These are phyloP conservation scores for Seira ritae DNA, from an alignment of 2,888 invertebrate genomes.

Conservation along the genomic window DNA sequence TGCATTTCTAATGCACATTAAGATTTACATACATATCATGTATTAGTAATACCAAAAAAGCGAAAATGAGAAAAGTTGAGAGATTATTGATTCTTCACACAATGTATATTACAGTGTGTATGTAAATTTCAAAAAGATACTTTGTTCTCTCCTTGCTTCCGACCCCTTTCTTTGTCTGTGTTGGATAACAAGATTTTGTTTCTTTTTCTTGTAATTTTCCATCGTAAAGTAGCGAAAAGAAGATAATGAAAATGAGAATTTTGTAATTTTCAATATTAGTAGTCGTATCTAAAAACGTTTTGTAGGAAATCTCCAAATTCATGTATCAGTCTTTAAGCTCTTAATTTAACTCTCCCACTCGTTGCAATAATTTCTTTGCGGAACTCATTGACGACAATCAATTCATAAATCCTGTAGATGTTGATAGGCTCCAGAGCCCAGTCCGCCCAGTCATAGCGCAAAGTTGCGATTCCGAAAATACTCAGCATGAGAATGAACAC, in stretches of 20 bases:
- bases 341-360: conserved; percentile 65
- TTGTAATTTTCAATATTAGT: background rate
- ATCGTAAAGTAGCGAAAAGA: too few relatives aligned
- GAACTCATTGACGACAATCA: conserved; percentile 66
- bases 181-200: too few relatives aligned
- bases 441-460: conserved; percentile 66
- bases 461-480: conserved; percentile 62
- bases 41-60: too few relatives aligned
- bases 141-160: too few relatives aligned
- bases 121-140: too few relatives aligned
- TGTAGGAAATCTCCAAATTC: background rate
- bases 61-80: too few relatives aligned
- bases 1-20: too few relatives aligned
- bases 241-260: background rate
- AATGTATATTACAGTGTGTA: too few relatives aligned
- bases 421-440: conserved; percentile 66
- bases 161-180: too few relatives aligned
- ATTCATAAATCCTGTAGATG: conserved; percentile 64
- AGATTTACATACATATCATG: too few relatives aligned
- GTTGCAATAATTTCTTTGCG: conserved; percentile 65
- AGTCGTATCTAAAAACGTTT: background rate
- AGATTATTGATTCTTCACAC: too few relatives aligned
- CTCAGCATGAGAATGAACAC: conserved; percentile 64
- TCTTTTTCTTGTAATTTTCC: too few relatives aligned
- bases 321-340: conserved; percentile 63